These are phyloP conservation scores for Carassius auratus DNA, from an alignment of 2,113 vertebrate species.

Conservation along the genomic window DNA sequence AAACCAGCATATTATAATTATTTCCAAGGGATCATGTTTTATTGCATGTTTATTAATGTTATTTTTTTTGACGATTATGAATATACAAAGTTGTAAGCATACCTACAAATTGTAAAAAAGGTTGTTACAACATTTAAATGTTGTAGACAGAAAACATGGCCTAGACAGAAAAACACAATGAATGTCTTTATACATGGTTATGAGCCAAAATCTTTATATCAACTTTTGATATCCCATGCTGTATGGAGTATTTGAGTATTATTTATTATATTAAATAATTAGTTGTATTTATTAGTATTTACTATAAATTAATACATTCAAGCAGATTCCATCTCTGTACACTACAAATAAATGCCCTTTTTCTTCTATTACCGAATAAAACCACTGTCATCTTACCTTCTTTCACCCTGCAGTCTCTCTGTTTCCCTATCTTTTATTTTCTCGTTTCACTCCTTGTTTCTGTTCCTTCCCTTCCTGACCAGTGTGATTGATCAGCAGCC, in stretches of 20 bases:
- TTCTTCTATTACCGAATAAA: constrained; percentile 11
- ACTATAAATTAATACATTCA: background rate
- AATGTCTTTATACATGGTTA: background rate
- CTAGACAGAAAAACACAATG: background rate
- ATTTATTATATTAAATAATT: too few species aligned
- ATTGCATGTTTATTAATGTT: background rate
- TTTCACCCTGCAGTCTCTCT: constrained; percentile 17
- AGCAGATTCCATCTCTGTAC: background rate
- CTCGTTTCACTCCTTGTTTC: constrained; percentile 29
- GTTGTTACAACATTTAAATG: background rate
- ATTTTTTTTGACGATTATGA: background rate
- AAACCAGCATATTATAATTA: background rate
- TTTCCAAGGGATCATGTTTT: background rate
- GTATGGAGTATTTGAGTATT: background rate
- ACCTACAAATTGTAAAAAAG: background rate
- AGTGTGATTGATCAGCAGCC: constrained; percentile 37
- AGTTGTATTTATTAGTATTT: background rate
- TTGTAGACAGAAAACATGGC: background rate
- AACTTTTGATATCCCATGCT: background rate
- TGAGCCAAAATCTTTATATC: background rate
- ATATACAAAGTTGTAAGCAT: background rate
- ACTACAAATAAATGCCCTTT: background rate
- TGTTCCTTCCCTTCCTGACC: constrained; percentile 37
- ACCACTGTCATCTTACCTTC: constrained; percentile 51
- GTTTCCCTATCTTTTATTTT: background rate